phyloP scores from a whole-genome alignment of 1,140 invertebrate genomes.

The Drosophila punjabiensis region DNA sequence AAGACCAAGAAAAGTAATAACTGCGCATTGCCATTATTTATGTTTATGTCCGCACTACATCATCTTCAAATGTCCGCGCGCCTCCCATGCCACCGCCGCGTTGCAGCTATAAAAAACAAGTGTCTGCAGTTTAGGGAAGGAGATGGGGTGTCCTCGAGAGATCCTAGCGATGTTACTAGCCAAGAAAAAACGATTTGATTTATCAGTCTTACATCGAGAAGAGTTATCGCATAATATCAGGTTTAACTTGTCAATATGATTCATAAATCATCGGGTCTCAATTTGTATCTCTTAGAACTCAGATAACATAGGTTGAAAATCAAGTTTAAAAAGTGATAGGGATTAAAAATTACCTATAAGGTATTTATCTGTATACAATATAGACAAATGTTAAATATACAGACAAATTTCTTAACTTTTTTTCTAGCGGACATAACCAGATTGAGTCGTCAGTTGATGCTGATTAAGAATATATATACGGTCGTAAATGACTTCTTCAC shows the following conservation, averaged over 20 bases:
- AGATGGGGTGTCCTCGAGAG: constrained; percentile 1
- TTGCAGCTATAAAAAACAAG: constrained; percentile 75
- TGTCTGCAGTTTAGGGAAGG: constrained; percentile 44
- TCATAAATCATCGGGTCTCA: background rate
- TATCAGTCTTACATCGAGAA: background rate
- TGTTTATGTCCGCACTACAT: constrained; percentile 82
- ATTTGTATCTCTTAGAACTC: too few species aligned
- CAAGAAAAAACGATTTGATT: constrained; percentile 5
- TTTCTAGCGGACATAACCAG: too few species aligned
- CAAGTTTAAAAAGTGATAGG: background rate
- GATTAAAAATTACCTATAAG: background rate
- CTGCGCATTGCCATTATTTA: constrained; percentile 82
- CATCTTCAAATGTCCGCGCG: constrained; percentile 77
- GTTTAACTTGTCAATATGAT: background rate
- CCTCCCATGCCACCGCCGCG: constrained; percentile 19
- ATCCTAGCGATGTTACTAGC: constrained; percentile 20
- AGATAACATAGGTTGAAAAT: background rate
- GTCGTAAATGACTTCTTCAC: too few species aligned
- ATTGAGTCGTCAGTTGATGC: too few species aligned
- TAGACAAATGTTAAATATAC: too few species aligned
- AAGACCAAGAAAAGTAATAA: constrained; percentile 73
- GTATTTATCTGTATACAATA: too few species aligned
- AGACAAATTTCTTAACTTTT: too few species aligned
- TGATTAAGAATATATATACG: too few species aligned
- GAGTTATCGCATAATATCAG: background rate